Evolutionary conservation across 2,888 invertebrate genomes (phyloP), one percentile per base, ranked within the genome.

Genomic region (Neocrepidodera transversa): DNA sequence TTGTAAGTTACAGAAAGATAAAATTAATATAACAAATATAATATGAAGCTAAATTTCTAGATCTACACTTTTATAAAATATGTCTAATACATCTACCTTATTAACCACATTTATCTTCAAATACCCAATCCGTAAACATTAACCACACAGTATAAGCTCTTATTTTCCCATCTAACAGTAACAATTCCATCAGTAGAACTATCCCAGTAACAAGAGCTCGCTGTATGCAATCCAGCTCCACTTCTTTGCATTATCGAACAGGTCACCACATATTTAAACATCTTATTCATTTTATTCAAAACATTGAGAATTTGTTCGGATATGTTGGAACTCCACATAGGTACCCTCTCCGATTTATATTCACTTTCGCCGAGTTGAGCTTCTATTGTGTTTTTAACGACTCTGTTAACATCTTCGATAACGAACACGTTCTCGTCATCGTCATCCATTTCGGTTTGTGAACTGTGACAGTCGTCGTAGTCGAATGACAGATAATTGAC

Each of bases 121-220:
- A 80, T 79, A 14, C 90, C 87, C 42, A 91, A 79, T 26, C 89
- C 92, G 82, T 91, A 93, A 32, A 93, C 87, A 68, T 90, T 91
- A 20, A 92, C 88, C 64, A 92, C 91, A 75, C 91, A 92, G 76
- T 91, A 91, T 87, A 93, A 90, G 62, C 87, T 89, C 78, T 92
- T 92, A 78, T 92, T 92, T 74, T 93, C 92, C 92, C 92, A 93
- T 71, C 92, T 86, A 5, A 92, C 90, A 1, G 91, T 92, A 76
- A 90, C 91, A 43, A 89, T 87, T 70, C 90, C 87, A 78, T 93
- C 93, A 0, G 91, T 91, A 8, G 84, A 82, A 58, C 86, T 90
- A 77, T 93, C 92, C 93, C 93, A 93, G 76, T 84, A 93, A 74
- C 92, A 92, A 1, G 91, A 89, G 64, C 89, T 90, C 1, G 92